These are phyloP conservation scores for Aviceda subcristata DNA, from an alignment of 2,113 vertebrate genomes.

Conservation along the genomic window DNA sequence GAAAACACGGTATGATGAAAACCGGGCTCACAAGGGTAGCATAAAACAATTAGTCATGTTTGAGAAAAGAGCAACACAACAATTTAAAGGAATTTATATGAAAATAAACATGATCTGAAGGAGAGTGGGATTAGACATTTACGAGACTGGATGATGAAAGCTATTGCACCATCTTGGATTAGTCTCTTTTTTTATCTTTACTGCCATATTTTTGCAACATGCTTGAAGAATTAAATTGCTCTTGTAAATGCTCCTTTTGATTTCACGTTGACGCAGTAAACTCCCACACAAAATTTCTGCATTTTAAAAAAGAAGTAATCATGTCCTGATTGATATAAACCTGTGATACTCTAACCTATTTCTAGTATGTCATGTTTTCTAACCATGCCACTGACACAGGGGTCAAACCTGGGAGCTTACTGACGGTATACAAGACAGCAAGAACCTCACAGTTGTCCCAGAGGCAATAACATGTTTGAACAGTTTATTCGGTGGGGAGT, in stretches of 20 bases:
- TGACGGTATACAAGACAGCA: neutral
- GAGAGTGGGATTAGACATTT: constrained; percentile 59
- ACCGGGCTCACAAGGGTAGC: neutral
- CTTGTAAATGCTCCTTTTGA: constrained; percentile 65
- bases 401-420: neutral
- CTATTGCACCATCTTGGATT: constrained; percentile 67
- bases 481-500: neutral
- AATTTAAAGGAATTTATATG: constrained; percentile 68
- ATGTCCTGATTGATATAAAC: neutral
- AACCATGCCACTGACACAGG: neutral
- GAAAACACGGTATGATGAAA: constrained; percentile 48
- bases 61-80: constrained; percentile 52
- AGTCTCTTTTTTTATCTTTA: constrained; percentile 71
- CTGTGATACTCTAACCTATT: neutral
- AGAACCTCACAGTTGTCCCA: neutral
- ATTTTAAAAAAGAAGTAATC: neutral
- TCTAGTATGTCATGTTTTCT: neutral
- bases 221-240: constrained; percentile 61
- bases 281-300: neutral
- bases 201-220: constrained; percentile 59
- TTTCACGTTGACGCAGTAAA: neutral
- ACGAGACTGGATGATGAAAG: constrained; percentile 71
- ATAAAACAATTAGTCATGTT: constrained; percentile 54
- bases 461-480: neutral
- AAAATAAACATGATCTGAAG: constrained; percentile 62